Evolutionary conservation across 2,888 invertebrate genomes (phyloP), one percentile per base, ranked within the genome.

Genomic region (Drosophila multiciliata): DNA sequence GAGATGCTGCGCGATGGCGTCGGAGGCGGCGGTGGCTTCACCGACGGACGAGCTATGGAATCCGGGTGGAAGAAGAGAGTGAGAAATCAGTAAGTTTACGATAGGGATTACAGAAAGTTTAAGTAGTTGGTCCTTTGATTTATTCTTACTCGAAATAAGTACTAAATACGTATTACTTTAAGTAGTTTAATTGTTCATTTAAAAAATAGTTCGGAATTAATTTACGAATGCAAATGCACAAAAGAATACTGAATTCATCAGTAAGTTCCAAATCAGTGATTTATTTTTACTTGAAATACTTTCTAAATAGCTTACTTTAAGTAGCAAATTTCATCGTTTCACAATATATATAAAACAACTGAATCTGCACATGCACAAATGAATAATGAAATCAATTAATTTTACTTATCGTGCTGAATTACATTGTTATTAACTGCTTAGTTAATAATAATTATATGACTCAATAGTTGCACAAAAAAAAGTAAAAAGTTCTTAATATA

Each of bases 1-100:
- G 93, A 93, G 66, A 92, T 89, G 80, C 93, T 93, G 77, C 93
- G 91, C 40, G 92, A 91, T 38, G 93, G 93, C 68, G 93, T 92
- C 9, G 93, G 93, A 20, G 93, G 93, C 70, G 93, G 93, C 60
- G 93, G 93, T 23, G 93, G 93, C 76, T 93, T 93, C 8, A 91
- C 91, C 74, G 90, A 90, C 33, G 93, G 93, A 17, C 93, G 93
- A 66, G 92, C 93, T 93, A 49, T 6, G 3, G 45, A 6, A 23
- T 23, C 23, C 23, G 17, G 29, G 59, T 49, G 42, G 6, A 6
- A 20, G 12, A n/a, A 36, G 17, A 49, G 49, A 45, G 6, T 35
- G 53, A 26, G 12, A 26, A 12, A n/a, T 23, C 12, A 15, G 23
- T 45, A 15, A 23, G 45, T 45, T 20, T 20, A 7, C 0, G 20